Conservation (phyloP, 1,140 invertebrate species). For the Pentalonia nigronervosa region DNA sequence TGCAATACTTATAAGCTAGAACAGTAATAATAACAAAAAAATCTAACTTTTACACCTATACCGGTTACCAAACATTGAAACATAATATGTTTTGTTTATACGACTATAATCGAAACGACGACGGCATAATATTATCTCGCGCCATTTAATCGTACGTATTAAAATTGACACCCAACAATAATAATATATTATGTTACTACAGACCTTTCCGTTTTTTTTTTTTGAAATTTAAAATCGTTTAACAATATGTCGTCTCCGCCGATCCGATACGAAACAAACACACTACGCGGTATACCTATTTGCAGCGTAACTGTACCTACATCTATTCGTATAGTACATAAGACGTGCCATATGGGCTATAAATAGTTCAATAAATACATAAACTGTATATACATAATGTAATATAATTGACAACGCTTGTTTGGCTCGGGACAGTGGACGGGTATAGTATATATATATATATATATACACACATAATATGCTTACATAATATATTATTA, state of each 20-base stretch:
- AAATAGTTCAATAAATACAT: constrained; percentile 18
- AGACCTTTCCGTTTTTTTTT: background rate
- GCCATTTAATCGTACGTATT: background rate
- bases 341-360: background rate
- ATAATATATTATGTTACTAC: background rate
- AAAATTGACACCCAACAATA: background rate
- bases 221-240: background rate
- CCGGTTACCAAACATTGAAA: background rate
- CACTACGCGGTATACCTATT: background rate
- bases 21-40: background rate
- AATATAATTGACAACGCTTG: constrained; percentile 23
- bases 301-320: background rate
- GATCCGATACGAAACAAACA: background rate
- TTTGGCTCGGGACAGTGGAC: background rate
- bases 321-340: background rate
- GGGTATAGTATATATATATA: constrained; percentile 10
- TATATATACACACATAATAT: background rate
- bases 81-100: background rate
- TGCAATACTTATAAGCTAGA: background rate
- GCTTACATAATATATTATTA: background rate
- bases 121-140: background rate
- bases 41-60: background rate
- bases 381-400: background rate
- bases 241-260: background rate
- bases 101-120: background rate